Evolutionary conservation across 2,888 invertebrate genomes (phyloP).

Genomic region (Ypsolopha scabrella): DNA sequence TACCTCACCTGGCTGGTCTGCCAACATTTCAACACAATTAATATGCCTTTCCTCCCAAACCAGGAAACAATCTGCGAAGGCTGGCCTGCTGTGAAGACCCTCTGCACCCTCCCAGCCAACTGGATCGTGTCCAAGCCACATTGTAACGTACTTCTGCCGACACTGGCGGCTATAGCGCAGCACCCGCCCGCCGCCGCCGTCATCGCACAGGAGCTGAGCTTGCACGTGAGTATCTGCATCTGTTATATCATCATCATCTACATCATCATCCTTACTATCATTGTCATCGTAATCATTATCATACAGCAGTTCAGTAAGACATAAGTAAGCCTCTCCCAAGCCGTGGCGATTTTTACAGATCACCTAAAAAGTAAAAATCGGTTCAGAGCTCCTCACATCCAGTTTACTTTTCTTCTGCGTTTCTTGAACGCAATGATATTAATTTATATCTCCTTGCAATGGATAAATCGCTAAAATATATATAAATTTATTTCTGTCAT

Average conservation of each 20-base stretch:
- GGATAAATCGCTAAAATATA: too few relatives aligned
- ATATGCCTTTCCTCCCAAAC: not conserved
- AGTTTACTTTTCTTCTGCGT: too few relatives aligned
- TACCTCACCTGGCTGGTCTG: too few relatives aligned
- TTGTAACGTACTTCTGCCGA: slow-evolving; percentile 81
- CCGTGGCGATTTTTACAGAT: not conserved
- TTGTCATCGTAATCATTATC: too few relatives aligned
- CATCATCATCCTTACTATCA: not conserved
- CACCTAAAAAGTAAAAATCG: too few relatives aligned
- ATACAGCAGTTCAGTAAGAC: not conserved
- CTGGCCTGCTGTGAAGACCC: slow-evolving; percentile 81
- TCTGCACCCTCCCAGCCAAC: slow-evolving; percentile 87
- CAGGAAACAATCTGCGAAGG: slow-evolving; percentile 56
- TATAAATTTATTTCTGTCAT: too few relatives aligned
- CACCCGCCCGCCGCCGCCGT: slow-evolving; percentile 74
- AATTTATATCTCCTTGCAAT: too few relatives aligned
- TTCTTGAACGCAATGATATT: too few relatives aligned
- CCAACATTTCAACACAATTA: too few relatives aligned
- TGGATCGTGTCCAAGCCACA: slow-evolving; percentile 84
- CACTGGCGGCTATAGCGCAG: slow-evolving; percentile 74
- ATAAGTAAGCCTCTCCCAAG: not conserved
- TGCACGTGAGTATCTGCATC: slow-evolving; percentile 65
- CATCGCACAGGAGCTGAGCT: slow-evolving; percentile 81
- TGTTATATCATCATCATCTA: slow-evolving; percentile 31
- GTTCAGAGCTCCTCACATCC: too few relatives aligned